A percentile compares a stretch with the other conserved stretches of the same genome.
phyloP scores from a whole-genome alignment of 2,888 invertebrate species.

The Tuberolachnus salignus region DNA sequence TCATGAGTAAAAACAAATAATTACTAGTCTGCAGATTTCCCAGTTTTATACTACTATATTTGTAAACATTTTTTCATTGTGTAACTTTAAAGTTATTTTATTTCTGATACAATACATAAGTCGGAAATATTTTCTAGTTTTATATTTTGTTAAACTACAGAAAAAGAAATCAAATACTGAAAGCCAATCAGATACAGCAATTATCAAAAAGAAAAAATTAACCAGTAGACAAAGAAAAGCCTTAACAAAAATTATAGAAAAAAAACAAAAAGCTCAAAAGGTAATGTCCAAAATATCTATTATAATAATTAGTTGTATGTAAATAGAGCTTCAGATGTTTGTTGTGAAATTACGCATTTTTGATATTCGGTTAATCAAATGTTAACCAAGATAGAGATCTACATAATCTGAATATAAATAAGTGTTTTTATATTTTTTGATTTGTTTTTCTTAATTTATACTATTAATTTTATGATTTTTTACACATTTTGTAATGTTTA shows the following conservation, averaged over 20 bases:
- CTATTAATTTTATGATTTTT: too few relatives aligned
- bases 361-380: not conserved
- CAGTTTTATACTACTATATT: not conserved
- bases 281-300: not conserved
- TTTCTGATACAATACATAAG: not conserved
- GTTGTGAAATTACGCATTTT: not conserved
- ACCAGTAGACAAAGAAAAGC: conserved; percentile 46
- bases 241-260: conserved; percentile 41
- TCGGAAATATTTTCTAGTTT: not conserved
- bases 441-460: too few relatives aligned
- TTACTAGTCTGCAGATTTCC: too few relatives aligned
- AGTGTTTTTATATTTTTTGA: too few relatives aligned
- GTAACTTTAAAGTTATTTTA: not conserved
- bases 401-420: too few relatives aligned
- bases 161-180: conserved; percentile 11
- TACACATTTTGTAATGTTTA: too few relatives aligned
- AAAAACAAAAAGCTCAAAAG: conserved; percentile 40
- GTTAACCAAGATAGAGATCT: too few relatives aligned
- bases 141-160: not conserved
- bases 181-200: not conserved
- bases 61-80: not conserved
- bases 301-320: not conserved
- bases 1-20: too few relatives aligned
- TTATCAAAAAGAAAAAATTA: conserved; percentile 34
- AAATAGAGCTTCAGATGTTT: not conserved